Evolutionary conservation across 2,797 vertebrate species (phyloP).

Genomic region (Thamnophis elegans): DNA sequence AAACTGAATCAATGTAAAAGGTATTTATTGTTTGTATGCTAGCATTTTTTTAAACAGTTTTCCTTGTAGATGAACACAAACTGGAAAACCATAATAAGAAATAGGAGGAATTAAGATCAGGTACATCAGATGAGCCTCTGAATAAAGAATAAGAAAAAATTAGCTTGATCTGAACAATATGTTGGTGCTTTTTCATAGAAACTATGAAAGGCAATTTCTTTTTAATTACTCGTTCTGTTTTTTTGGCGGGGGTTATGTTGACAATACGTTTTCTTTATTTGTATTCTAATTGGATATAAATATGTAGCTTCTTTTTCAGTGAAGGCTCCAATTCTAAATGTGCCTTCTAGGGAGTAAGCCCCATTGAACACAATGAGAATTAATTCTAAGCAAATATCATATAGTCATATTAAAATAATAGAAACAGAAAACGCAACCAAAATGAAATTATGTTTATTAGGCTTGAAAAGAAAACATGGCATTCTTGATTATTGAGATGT

Average conservation of each 20-base stretch:
- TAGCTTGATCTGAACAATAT: constrained; percentile 16
- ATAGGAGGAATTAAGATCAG: neutral
- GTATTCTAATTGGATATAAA: constrained; percentile 31
- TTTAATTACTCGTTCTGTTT: constrained; percentile 44
- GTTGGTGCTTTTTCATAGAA: constrained; percentile 39
- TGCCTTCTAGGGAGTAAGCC: neutral
- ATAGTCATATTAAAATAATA: constrained; percentile 47
- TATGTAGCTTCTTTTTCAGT: constrained; percentile 34
- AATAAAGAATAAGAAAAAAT: neutral
- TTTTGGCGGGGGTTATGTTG: constrained; percentile 11
- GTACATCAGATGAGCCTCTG: neutral
- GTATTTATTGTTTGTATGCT: neutral
- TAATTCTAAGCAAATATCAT: neutral
- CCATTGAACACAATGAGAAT: neutral
- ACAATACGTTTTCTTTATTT: constrained; percentile 28
- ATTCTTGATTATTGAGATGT: neutral
- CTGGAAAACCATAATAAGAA: neutral
- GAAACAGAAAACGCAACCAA: constrained; percentile 23
- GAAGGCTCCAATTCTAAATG: neutral
- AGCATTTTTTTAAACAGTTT: neutral
- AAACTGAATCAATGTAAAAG: constrained; percentile 19
- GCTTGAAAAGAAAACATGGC: neutral
- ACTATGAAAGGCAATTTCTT: constrained; percentile 11
- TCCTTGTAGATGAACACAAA: neutral
- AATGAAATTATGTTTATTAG: constrained; percentile 34